Base-by-base conservation (phyloP, 2,888 invertebrate genomes). In the Pseudococcus jackbeardsleyi region DNA sequence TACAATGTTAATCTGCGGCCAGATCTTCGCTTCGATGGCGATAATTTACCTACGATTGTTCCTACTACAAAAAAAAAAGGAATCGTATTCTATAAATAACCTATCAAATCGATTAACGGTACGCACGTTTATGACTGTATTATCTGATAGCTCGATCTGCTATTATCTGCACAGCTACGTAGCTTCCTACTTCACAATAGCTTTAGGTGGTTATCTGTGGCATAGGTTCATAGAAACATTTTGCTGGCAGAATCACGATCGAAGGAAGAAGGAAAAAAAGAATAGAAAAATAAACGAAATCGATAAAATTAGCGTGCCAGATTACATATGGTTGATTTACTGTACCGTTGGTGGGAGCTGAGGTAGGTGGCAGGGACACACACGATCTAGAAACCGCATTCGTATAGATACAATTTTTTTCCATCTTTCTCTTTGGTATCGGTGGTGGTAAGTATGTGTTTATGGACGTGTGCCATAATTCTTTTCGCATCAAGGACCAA, bases 101-200 rank as follows among this genome's bases (percentile, higher is more conserved):
- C 72, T 72, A 72, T 72, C 33, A 72, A 72, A 72, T 72, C 72
- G 72, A 72, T 33, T 72, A 72, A 72, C 72, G 72, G 72, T 33
- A 72, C 72, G 33, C 72, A 33, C 72, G 72, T 17, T 72, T 72
- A 72, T 33, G 33, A 72, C 72, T 72, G 64, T 64, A 64, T 72
- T 72, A 72, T 72, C 72, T 72, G 17, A 2, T 4, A 33, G 12
- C 33, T 72, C 33, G 39, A 72, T 72, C 64, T 64, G 19, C 64
- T 33, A 33, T 72, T 72, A 72, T 72, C 72, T 72, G 72, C 72
- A 72, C 72, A 33, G 15, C 12, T 22, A 17, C 5, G 17, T n/a
- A 17, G 72, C 72, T 72, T 72, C 72, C 72, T 72, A 72, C 72
- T 72, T 72, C 72, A 72, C 33, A 33, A 72, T 64, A 22, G 64